A percentile compares a stretch with the other conserved stretches of the same genome.
These are phyloP conservation scores for Notechis scutatus DNA, from an alignment of 2,113 vertebrate species.

Conservation along the genomic window DNA sequence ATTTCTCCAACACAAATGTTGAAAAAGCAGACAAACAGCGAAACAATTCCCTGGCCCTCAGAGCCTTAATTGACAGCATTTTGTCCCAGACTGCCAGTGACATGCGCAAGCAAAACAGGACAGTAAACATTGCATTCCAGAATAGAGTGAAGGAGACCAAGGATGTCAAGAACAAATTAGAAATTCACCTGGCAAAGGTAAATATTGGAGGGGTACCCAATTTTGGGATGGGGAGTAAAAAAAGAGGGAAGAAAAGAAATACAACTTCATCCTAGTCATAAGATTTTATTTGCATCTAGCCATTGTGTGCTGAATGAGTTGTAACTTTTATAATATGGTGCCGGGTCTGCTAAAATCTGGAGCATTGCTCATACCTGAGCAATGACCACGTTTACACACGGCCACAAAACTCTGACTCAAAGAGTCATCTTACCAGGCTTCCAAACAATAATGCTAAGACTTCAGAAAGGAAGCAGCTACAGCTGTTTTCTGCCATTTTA, in stretches of 20 bases:
- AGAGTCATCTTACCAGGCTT: background rate
- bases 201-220: background rate
- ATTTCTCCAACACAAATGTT: slow-evolving; percentile 79
- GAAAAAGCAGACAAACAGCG: slow-evolving; percentile 83
- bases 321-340: background rate
- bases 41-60: slow-evolving; percentile 75
- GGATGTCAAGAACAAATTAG: slow-evolving; percentile 77
- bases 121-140: slow-evolving; percentile 69
- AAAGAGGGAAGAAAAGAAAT: background rate
- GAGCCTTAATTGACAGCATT: slow-evolving; percentile 74
- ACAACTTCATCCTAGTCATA: background rate
- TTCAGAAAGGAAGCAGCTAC: background rate
- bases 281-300: background rate
- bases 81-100: slow-evolving; percentile 79
- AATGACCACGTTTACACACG: background rate
- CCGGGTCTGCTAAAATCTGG: background rate
- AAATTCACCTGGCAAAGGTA: slow-evolving; percentile 80
- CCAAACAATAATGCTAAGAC: background rate
- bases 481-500: background rate
- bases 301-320: no score
- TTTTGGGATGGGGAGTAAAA: background rate
- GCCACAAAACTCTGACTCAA: background rate
- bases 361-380: background rate
- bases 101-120: slow-evolving; percentile 70
- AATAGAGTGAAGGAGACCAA: slow-evolving; percentile 76